phyloP scores from a whole-genome alignment of 1,140 invertebrate species.

The Cherax destructor region DNA sequence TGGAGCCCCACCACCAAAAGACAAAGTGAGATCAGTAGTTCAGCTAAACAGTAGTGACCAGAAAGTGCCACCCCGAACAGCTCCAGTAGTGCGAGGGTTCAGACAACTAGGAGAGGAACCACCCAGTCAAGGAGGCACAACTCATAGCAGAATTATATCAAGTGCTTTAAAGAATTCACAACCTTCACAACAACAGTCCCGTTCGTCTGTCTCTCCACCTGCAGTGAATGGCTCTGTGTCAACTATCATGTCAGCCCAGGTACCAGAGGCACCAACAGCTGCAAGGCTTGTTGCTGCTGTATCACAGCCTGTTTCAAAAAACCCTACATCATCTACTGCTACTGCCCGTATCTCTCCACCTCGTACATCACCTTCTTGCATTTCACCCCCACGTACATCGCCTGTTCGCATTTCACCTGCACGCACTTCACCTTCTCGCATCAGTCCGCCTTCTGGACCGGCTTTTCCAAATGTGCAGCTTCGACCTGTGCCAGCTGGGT shows the following conservation, averaged over 20 bases:
- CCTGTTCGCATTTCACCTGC: background rate
- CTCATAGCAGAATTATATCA: conserved; percentile 49
- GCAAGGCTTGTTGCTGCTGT: background rate
- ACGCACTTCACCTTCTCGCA: background rate
- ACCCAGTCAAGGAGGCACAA: background rate
- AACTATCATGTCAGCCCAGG: background rate
- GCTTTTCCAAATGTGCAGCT: conserved; percentile 21
- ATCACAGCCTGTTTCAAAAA: background rate
- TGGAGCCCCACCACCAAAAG: conserved; percentile 21
- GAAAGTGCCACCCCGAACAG: conserved; percentile 1
- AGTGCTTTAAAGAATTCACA: conserved; percentile 18
- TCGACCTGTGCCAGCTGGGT: conserved; percentile 17
- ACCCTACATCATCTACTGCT: background rate
- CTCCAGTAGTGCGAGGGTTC: conserved; percentile 50
- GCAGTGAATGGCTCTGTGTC: conserved; percentile 38
- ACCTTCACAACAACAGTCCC: conserved; percentile 19
- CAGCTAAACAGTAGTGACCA: conserved; percentile 63
- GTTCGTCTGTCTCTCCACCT: conserved; percentile 34
- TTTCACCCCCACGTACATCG: background rate
- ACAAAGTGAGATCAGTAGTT: conserved; percentile 66
- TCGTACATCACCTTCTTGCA: conserved; percentile 4
- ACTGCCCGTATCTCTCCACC: conserved; percentile 13
- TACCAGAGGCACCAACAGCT: conserved; percentile 27
- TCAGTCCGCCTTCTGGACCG: conserved; percentile 16
- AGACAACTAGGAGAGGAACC: conserved; percentile 19